Conservation (phyloP, 2,888 invertebrate species). For the Cheilosia impressa region DNA sequence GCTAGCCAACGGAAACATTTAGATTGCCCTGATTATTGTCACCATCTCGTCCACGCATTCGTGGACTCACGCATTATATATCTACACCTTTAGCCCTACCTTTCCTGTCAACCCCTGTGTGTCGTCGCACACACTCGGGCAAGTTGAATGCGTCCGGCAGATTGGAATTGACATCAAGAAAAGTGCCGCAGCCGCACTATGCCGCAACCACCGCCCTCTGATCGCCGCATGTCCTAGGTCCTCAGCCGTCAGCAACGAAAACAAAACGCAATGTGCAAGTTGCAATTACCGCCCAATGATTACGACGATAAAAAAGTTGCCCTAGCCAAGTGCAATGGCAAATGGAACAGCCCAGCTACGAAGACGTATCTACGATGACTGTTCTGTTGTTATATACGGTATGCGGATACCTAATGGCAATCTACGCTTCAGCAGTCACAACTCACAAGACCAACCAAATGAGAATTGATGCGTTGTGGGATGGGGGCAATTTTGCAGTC, state of each 20-base stretch:
- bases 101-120: background rate
- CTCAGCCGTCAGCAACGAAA: constrained; percentile 3
- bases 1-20: constrained; percentile 20
- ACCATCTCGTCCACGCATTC: no score
- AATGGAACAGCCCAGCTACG: constrained; percentile 12
- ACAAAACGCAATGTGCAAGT: constrained; percentile 59
- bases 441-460: constrained; percentile 35
- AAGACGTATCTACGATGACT: constrained; percentile 35
- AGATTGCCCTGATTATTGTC: constrained; percentile 34
- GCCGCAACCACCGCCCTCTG: background rate
- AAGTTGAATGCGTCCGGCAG: constrained; percentile 46
- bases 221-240: background rate
- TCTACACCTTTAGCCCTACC: background rate
- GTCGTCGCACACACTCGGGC: constrained; percentile 11
- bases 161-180: constrained; percentile 41
- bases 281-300: constrained; percentile 68
- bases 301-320: constrained; percentile 39
- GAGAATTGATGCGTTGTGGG: constrained; percentile 66
- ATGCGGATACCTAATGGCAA: constrained; percentile 41
- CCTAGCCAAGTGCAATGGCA: constrained; percentile 20
- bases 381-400: constrained; percentile 8
- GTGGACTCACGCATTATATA: constrained; percentile 17
- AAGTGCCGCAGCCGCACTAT: constrained; percentile 32
- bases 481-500: constrained; percentile 46
- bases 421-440: constrained; percentile 67